Evolutionary conservation across 2,113 vertebrate genomes (phyloP), one percentile per base, ranked within the genome.

Genomic region (Perca schrenkii): DNA sequence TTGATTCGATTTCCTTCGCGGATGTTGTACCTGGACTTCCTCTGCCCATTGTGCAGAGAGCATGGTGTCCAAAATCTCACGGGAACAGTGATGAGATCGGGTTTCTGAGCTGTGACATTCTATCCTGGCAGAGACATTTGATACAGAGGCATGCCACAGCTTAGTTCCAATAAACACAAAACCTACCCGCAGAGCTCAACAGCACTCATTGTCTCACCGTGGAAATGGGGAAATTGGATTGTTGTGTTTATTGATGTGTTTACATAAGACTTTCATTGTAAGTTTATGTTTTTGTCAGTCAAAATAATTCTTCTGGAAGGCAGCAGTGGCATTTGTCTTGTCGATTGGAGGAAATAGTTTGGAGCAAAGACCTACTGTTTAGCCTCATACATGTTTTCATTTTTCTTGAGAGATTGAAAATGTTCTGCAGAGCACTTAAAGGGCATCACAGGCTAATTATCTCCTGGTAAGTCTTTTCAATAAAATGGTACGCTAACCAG

Each of bases 231-330:
- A 75, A 86, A 91, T 78, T 83, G 70, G 64, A 83, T 84, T 88
- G 74, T 85, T 79, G 54, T 78, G 80, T 91, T 92, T 91, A 89
- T 90, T 86, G 73, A 86, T 66, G 83, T 86, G 65, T 89, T 91
- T 88, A 86, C 58, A 71, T 5, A 34, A 60, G 54, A 78, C 65
- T 61, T 50, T 72, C 21, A 71, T 66, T 49, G 46, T 70, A 74
- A 63, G 73, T 90, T 90, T 83, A 80, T 28, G 56, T 61, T 80
- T 80, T 87, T 70, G 77, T 91, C 88, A 63, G 62, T 86, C 67
- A 58, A 49, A 46, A 67, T 83, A 73, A 78, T 76, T 65, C 52
- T 72, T 71, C 60, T 31, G 47, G 63, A 88, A 80, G 62, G 75
- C 62, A 56, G 79, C 50, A 47, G 62, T 83, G 77, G 56, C 63